phyloP scores from a whole-genome alignment of 2,888 invertebrate species.

The Euzetes globulus region DNA sequence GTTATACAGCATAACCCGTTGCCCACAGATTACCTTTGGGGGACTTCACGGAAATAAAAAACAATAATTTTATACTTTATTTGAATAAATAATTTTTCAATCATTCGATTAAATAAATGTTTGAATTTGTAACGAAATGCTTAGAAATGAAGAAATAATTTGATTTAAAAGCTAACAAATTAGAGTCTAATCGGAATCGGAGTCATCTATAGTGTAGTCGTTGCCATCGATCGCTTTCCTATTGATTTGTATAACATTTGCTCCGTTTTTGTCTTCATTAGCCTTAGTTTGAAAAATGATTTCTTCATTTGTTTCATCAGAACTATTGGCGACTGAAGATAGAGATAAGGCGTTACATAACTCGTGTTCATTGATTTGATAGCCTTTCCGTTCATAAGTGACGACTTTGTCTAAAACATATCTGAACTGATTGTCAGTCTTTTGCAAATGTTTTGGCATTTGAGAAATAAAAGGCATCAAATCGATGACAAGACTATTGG shows the following conservation, averaged over 20 bases:
- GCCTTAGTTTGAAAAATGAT: background rate
- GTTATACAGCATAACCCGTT: too few species aligned
- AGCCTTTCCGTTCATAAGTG: background rate
- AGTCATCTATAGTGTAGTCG: background rate
- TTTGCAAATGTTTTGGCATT: conserved; percentile 13
- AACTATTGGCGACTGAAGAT: background rate
- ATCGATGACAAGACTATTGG: conserved; percentile 6
- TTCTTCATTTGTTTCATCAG: background rate
- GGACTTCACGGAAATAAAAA: too few species aligned
- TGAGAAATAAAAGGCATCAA: conserved; percentile 2
- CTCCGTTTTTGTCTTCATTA: background rate
- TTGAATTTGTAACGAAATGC: too few species aligned
- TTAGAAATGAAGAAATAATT: too few species aligned
- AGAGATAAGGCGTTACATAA: background rate
- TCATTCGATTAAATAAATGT: too few species aligned
- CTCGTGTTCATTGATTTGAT: background rate
- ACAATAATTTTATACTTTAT: too few species aligned
- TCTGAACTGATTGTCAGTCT: background rate
- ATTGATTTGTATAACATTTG: background rate
- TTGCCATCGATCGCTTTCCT: background rate
- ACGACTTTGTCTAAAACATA: background rate
- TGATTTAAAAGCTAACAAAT: background rate
- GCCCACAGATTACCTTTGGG: too few species aligned
- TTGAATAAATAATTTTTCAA: too few species aligned
- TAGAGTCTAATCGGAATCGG: conserved; percentile 6